phyloP scores from a whole-genome alignment of 2,113 vertebrate species.

The Apteryx owenii region DNA sequence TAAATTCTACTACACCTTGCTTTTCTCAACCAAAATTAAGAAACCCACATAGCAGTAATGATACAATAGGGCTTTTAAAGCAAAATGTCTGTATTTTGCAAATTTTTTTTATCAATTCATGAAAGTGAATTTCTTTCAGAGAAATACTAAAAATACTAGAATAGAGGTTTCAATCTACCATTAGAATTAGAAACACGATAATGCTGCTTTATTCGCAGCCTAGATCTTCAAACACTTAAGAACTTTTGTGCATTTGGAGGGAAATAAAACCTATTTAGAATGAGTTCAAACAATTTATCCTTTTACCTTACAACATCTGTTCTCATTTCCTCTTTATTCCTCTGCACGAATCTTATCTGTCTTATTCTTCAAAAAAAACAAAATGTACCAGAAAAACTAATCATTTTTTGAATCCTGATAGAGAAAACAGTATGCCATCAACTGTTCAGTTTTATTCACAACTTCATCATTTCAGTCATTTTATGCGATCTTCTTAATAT shows the following conservation, averaged over 20 bases:
- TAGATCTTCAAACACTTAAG: not conserved
- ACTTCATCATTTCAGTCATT: not conserved
- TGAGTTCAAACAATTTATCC: not conserved
- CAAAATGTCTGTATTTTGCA: not conserved
- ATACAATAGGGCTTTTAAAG: not conserved
- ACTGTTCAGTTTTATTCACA: not conserved
- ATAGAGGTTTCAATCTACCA: not conserved
- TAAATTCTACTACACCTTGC: not conserved
- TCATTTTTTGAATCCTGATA: not conserved
- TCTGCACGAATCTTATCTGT: not conserved
- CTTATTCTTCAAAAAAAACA: not conserved
- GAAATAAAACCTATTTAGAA: not conserved
- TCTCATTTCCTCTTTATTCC: not conserved
- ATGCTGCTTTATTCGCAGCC: not conserved
- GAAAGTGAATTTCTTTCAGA: not conserved
- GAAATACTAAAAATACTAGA: not conserved
- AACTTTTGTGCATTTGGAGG: not conserved
- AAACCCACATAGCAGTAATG: not conserved
- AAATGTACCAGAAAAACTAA: not conserved
- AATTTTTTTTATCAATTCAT: not conserved
- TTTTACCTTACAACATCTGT: not conserved
- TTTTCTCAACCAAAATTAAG: not conserved
- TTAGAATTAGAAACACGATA: not conserved
- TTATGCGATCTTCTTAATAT: not conserved
- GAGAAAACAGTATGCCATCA: not conserved